Base-by-base conservation (phyloP, 2,113 vertebrate genomes). In the Stigmatopora argus region DNA sequence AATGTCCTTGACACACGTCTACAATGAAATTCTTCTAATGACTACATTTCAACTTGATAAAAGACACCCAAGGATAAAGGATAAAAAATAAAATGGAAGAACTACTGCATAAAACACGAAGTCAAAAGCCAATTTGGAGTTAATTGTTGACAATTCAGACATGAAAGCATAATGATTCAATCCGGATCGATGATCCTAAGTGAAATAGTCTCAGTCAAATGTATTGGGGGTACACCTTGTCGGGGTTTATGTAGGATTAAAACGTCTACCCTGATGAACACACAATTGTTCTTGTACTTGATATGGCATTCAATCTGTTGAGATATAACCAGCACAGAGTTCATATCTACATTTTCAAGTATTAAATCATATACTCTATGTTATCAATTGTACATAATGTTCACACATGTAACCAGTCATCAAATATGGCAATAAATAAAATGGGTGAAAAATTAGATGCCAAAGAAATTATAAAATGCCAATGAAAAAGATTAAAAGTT, bases 1-100 rank as follows among this genome's bases (percentile, higher is more conserved):
- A 85, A 86, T 85, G 81, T 73, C 85, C 82, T 87, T 87, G 86
- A 84, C 82, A 80, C 76, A 80, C 85, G 85, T 80, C 83, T 81
- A 78, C 74, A 85, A 81, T 83, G 17, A 52, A 73, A 72, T 67
- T 60, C 66, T 82, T 75, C 70, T 86, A 85, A 83, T 83, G 78
- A 83, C 83, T 77, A 80, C 81, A 79, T 82, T 64, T 64, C 60
- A 58, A 73, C 83, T 86, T 58, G 38, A 75, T 80, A 77, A 83
- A 85, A 74, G 70, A 81, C 55, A 65, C 57, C 70, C 55, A 65
- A 70, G 48, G 31, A 65, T 67, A n/a, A 23, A 45, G 48, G 34
- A 23, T 65, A 52, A 41, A 13, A 19, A 18, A 69, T 19, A 15
- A 72, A 67, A 63, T 45, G 66, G 44, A 70, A 70, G 64, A 66